Percentiles rank a stretch among this genome's conserved stretches.
Conservation (phyloP, 2,113 vertebrate genomes). For the Coreoperca whiteheadi region DNA sequence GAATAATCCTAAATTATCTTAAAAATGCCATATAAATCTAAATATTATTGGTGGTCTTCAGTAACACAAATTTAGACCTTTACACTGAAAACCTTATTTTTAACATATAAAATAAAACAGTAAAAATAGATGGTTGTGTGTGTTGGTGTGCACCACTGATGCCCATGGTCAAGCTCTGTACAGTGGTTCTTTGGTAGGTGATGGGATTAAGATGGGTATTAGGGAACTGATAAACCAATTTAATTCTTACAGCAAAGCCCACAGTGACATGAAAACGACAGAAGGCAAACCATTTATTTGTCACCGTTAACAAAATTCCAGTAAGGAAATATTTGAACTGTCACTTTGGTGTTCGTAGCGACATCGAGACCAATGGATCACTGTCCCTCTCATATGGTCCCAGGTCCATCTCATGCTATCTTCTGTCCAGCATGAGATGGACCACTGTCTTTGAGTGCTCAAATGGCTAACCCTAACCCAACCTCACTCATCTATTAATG, state of each 20-base stretch:
- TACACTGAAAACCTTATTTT: neutral
- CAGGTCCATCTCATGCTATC: neutral
- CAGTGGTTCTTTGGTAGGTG: constrained; percentile 1
- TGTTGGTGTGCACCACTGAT: neutral
- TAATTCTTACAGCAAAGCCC: constrained; percentile 5
- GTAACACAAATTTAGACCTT: neutral
- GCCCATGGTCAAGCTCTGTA: neutral
- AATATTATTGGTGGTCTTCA: neutral
- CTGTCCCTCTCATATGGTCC: neutral
- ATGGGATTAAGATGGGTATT: constrained; percentile 39
- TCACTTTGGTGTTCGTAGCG: neutral
- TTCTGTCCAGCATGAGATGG: no score
- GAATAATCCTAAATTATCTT: neutral
- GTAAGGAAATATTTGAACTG: neutral
- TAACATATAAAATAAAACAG: no score
- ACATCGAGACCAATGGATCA: neutral
- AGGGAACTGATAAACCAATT: constrained; percentile 30
- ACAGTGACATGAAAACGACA: neutral
- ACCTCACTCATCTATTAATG: neutral
- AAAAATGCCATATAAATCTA: neutral
- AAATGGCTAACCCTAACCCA: neutral
- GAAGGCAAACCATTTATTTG: neutral
- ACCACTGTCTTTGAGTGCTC: neutral
- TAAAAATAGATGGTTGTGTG: neutral
- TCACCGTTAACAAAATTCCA: neutral